phyloP scores from a whole-genome alignment of 2,888 invertebrate genomes.

The Fabriciana adippe region DNA sequence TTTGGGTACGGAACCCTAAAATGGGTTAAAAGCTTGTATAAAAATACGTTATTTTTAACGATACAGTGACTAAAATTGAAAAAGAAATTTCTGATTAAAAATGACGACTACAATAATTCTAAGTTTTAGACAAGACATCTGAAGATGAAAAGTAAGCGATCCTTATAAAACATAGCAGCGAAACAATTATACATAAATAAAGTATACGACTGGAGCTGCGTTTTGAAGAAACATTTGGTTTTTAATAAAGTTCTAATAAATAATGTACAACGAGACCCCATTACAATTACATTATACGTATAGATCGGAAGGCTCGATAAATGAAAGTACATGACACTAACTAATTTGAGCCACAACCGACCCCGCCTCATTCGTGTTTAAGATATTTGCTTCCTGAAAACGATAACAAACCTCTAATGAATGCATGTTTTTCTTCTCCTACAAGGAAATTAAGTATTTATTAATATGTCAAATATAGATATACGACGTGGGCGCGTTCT shows the following conservation, averaged over 20 bases:
- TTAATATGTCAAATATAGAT: not conserved
- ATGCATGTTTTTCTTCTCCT: conserved; percentile 4
- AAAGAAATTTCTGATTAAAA: too few relatives aligned
- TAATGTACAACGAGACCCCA: too few relatives aligned
- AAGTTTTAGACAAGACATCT: too few relatives aligned
- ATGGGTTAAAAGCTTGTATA: too few relatives aligned
- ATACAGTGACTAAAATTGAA: too few relatives aligned
- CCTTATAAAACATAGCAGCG: too few relatives aligned
- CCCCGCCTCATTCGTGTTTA: conserved; percentile 32
- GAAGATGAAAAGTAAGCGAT: too few relatives aligned
- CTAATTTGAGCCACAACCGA: conserved; percentile 31
- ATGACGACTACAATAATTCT: too few relatives aligned
- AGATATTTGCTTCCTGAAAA: conserved; percentile 22
- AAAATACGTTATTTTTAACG: too few relatives aligned
- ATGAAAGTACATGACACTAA: conserved; percentile 34
- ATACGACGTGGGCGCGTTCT: too few relatives aligned
- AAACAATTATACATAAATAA: not conserved
- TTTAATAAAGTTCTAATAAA: conserved; percentile 11
- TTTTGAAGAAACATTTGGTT: not conserved
- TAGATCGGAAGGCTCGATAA: conserved; percentile 20
- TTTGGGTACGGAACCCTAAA: too few relatives aligned
- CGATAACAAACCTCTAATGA: conserved; percentile 14
- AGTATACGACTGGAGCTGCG: not conserved
- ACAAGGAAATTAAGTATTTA: conserved; percentile 13
- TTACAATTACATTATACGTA: too few relatives aligned